Evolutionary conservation across 2,797 vertebrate species (phyloP).

Genomic region (Anguilla anguilla): DNA sequence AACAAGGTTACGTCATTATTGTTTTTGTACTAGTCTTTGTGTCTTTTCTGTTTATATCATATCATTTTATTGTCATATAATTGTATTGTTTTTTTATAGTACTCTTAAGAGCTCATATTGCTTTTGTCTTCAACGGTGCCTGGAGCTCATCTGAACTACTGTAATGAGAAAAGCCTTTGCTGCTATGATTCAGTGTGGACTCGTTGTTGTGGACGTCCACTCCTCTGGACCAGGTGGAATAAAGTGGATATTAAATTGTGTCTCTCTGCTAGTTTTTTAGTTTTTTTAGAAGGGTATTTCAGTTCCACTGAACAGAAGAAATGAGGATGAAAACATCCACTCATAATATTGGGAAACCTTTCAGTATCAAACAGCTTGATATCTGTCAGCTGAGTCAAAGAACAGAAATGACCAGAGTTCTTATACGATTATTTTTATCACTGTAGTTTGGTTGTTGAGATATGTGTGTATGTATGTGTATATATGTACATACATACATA

Average conservation of each 20-base stretch:
- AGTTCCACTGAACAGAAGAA: background rate
- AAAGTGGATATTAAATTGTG: slow-evolving; percentile 24
- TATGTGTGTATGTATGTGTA: background rate
- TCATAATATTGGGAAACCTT: background rate
- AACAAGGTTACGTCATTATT: slow-evolving; percentile 24
- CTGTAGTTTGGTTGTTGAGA: background rate
- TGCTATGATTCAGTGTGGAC: slow-evolving; percentile 46
- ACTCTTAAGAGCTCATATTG: slow-evolving; percentile 25
- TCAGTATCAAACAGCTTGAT: background rate
- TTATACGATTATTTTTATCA: background rate
- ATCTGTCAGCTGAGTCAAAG: background rate
- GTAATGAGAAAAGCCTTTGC: slow-evolving; percentile 45
- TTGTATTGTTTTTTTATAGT: slow-evolving; percentile 18
- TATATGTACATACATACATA: background rate
- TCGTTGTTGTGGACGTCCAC: slow-evolving; percentile 4
- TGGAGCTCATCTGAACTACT: slow-evolving; percentile 37
- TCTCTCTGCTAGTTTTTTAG: background rate
- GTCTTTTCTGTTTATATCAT: slow-evolving; percentile 33
- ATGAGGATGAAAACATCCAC: background rate
- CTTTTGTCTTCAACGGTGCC: slow-evolving; percentile 41
- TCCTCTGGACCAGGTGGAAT: slow-evolving; percentile 14
- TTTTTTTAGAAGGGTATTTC: background rate
- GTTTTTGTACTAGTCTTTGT: slow-evolving; percentile 37
- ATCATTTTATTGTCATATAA: slow-evolving; percentile 12
- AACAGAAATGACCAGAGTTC: background rate